Evolutionary conservation across 2,797 vertebrate species (phyloP), one percentile per base, ranked within the genome.

Genomic region (Tiaroga cobitis): DNA sequence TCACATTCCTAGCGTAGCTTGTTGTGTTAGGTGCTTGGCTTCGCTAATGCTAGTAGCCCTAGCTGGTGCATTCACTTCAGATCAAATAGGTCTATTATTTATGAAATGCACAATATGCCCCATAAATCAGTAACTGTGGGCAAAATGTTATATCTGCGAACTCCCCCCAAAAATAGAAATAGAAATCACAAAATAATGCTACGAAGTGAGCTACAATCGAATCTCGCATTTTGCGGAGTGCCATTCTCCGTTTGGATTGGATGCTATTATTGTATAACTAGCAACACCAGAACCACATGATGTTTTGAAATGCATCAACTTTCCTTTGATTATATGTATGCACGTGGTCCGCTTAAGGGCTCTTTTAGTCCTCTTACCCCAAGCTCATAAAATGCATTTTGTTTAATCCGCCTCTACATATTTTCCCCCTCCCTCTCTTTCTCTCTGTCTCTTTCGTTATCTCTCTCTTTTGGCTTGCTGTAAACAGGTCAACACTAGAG

Each of bases 401-500:
- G 32, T 83, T 76, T 83, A 83, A 83, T 76, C 82, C 32, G 3
- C 4, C 69, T 49, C 21, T 26, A 67, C 68, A 67, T 82, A 24
- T 46, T 59, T 29, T 1, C 15, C 7, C 54, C 63, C 76, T 77
- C 39, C 51, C 49, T 68, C 7, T 61, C 77, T 16, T 8, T 75
- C 37, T 73, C 29, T 63, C 5, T 29, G 24, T 43, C 39, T 54
- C 32, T 37, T 29, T 80, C 24, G 46, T 29, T 80, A 78, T 78
- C 37, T 61, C 32, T 80, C 76, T 72, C 63, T 39, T 65, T 61
- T 54, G 19, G 8, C 51, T 81, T 81, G 86, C 73, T 85, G 81
- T 88, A 88, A 88, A 86, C 87, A 83, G 82, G 70, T 86, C 84
- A 56, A 46, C 78, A 83, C 63, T 41, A 34, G 54, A 73, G 82